Evolutionary conservation across 1,140 invertebrate species (phyloP), one percentile per base, ranked within the genome.

Genomic region (Trachymyrmex septentrionalis): DNA sequence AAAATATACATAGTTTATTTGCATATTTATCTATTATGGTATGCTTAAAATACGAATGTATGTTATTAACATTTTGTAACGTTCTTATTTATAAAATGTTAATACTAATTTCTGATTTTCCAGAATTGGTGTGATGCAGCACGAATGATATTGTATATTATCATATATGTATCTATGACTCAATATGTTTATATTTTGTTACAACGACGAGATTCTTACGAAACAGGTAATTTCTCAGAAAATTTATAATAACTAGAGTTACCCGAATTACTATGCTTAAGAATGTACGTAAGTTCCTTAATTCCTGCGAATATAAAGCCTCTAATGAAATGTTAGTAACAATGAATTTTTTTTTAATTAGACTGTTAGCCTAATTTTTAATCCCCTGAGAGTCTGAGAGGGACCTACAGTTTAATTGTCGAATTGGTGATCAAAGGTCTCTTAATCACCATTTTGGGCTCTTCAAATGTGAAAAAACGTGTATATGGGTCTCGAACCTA

Each of bases 131-230:
- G 7, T 63, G 44, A 10, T 85, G 80, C 2, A 19, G 64, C 24
- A 87, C 34, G 21, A 75, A 14, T 85, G 14, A 6, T 5, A 5
- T 77, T 59, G 0, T 87, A 69, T 75, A 61, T 77, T 81, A 67
- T 88, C 21, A n/a, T 91, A 57, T 63, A 34, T 3, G 16, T 81
- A 24, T 91, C 91, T 0, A 87, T 91, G 14, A 82, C 77, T 91
- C 3, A 93, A 93, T 77, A 91, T 93, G 69, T 93, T 92, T 24
- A 85, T 91, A 84, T 89, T 92, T 87, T 93, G 92, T 76, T 92
- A 90, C 30, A 88, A 91, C 50, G 92, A 92, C 4, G 92, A 93
- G 81, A 80, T 85, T 73, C 67, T 93, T 0, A 84, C 88, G 0
- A 75, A 82, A 84, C 76, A 93, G 90, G 93, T 93, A 93, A 55